phyloP scores from a whole-genome alignment of 2,113 vertebrate species.

The Leptosomus discolor region DNA sequence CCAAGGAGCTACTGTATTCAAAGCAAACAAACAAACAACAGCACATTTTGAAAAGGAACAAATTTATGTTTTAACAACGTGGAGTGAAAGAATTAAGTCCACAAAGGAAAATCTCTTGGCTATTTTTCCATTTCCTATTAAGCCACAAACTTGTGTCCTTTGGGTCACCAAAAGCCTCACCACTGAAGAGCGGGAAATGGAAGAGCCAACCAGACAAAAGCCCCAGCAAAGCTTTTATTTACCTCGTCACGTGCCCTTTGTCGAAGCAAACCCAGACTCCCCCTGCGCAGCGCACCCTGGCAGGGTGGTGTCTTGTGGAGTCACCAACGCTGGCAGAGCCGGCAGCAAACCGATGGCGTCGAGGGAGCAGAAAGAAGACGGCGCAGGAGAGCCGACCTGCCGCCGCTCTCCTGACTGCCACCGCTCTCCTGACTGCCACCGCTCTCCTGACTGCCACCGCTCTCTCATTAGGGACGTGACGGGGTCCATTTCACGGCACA shows the following conservation, averaged over 20 bases:
- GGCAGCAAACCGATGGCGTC: rapidly evolving
- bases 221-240: neutral
- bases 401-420: neutral
- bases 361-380: neutral
- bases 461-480: neutral
- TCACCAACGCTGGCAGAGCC: neutral
- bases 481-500: neutral
- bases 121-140: neutral
- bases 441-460: neutral
- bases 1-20: neutral
- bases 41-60: rapidly evolving
- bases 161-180: neutral
- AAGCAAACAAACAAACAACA: neutral
- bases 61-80: rapidly evolving
- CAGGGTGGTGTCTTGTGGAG: neutral
- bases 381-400: neutral
- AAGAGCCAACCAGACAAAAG: neutral
- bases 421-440: neutral
- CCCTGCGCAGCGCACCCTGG: neutral
- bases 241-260: neutral
- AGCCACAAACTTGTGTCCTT: neutral
- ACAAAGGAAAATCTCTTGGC: neutral
- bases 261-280: neutral
- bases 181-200: neutral
- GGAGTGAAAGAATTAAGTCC: neutral